Percentiles rank a stretch among this genome's conserved stretches.
These are phyloP conservation scores for Pluvianellus socialis DNA, from an alignment of 2,113 vertebrate genomes.

Conservation along the genomic window DNA sequence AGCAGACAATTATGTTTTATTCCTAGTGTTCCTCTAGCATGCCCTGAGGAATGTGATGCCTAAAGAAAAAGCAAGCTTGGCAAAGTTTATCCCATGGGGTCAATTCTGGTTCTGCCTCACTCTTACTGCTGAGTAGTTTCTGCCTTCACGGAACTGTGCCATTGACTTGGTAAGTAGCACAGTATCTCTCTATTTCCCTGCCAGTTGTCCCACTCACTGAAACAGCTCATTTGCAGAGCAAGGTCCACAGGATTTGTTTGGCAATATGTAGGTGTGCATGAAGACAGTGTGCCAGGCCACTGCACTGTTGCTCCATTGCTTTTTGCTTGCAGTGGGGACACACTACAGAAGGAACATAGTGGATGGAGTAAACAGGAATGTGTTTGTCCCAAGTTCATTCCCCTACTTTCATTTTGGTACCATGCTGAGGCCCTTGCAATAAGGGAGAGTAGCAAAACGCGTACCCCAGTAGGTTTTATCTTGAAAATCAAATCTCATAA, in stretches of 20 bases:
- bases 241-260: neutral
- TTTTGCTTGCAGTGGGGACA: neutral
- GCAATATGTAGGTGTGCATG: neutral
- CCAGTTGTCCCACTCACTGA: neutral
- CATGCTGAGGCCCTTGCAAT: neutral
- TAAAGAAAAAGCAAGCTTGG: neutral
- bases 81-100: neutral
- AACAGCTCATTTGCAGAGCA: neutral
- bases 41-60: neutral
- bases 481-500: neutral
- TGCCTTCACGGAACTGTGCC: neutral
- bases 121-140: neutral
- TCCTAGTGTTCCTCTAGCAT: neutral
- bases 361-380: neutral
- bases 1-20: neutral
- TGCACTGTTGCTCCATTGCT: neutral
- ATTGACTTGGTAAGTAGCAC: neutral
- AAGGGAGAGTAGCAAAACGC: neutral
- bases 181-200: neutral
- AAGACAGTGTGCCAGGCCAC: neutral
- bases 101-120: neutral
- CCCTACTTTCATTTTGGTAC: neutral
- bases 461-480: neutral
- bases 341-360: neutral
- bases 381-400: neutral